Conservation (phyloP, 2,888 invertebrate genomes). For the Synanthedon andrenaeformis region DNA sequence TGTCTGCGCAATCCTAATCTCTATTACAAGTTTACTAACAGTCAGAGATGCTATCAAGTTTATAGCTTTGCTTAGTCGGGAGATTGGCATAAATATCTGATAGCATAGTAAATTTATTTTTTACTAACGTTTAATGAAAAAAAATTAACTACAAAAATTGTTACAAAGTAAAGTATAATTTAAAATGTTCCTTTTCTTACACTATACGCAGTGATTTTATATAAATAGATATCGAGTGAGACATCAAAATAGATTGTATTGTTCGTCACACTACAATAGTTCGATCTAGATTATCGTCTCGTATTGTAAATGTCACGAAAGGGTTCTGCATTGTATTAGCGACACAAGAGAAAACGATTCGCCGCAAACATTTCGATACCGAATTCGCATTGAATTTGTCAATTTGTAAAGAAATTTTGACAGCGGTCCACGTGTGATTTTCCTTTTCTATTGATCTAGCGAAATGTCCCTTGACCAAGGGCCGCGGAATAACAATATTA, state of each 20-base stretch:
- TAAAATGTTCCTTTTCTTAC: too few species aligned
- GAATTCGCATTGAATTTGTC: conserved; percentile 28
- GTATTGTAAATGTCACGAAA: conserved; percentile 43
- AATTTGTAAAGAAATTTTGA: conserved; percentile 41
- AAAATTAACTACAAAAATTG: too few species aligned
- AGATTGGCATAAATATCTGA: too few species aligned
- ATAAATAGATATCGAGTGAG: conserved; percentile 43
- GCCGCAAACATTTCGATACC: conserved; percentile 26
- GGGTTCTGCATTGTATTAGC: conserved; percentile 39
- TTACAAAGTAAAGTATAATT: too few species aligned
- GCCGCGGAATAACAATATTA: too few species aligned
- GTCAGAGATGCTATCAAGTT: too few species aligned
- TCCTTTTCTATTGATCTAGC: not conserved
- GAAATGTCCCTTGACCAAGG: too few species aligned
- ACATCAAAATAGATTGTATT: conserved; percentile 24
- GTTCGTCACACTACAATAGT: conserved; percentile 27
- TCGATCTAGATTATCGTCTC: conserved; percentile 54
- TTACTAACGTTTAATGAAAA: too few species aligned
- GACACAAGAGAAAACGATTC: conserved; percentile 26
- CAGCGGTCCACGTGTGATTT: conserved; percentile 9
- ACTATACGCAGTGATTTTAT: conserved; percentile 13
- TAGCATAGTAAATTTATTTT: too few species aligned
- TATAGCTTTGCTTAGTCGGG: too few species aligned
- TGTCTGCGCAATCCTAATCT: too few species aligned
- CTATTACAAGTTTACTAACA: too few species aligned